A percentile compares a stretch with the other conserved stretches of the same genome.
phyloP scores from a whole-genome alignment of 2,888 invertebrate species.

The Pterobdella sp. region DNA sequence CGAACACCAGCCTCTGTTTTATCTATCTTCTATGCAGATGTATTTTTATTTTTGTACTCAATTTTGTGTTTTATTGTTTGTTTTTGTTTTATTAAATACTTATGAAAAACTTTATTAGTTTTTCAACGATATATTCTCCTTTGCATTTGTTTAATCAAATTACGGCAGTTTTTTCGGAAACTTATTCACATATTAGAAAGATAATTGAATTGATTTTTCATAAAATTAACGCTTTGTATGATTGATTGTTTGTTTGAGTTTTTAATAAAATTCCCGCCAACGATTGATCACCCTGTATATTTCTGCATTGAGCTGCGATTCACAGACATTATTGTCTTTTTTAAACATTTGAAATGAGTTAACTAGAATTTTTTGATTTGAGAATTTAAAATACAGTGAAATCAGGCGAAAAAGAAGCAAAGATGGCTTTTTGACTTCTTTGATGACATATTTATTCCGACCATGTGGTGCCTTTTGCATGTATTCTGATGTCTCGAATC shows the following conservation, averaged over 20 bases:
- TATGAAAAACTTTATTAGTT: no score
- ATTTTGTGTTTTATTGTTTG: no score
- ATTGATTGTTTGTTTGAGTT: constrained; percentile 9
- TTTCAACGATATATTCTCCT: background rate
- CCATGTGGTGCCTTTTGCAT: background rate
- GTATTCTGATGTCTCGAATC: no score
- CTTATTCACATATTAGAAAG: background rate
- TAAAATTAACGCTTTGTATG: background rate
- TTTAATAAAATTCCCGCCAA: constrained; percentile 6
- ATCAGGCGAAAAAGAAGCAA: background rate
- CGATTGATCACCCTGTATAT: no score
- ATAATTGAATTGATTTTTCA: background rate
- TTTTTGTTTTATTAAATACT: no score
- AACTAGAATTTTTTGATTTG: background rate
- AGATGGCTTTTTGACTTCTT: background rate
- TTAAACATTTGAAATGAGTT: no score
- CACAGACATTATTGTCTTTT: no score
- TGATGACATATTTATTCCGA: constrained; percentile 6
- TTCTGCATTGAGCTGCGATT: no score
- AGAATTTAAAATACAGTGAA: background rate
- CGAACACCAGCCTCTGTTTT: background rate
- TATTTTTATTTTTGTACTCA: no score
- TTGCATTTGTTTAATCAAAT: background rate
- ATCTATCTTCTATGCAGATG: background rate
- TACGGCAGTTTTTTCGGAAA: background rate